Evolutionary conservation across 1,140 invertebrate species (phyloP).

Genomic region (Zaprionus camerounensis): DNA sequence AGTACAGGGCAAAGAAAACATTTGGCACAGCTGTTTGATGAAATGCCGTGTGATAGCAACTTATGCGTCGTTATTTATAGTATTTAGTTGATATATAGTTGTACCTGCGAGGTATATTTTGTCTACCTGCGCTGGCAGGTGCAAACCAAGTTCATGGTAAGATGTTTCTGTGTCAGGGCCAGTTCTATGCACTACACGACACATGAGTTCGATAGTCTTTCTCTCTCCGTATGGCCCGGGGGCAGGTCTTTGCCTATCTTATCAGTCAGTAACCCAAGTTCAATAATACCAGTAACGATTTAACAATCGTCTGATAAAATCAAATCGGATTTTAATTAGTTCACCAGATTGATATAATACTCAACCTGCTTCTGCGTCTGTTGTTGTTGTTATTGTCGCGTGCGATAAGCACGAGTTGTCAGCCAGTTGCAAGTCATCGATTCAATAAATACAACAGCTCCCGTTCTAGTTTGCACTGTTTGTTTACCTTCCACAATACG

Average conservation of each 20-base stretch:
- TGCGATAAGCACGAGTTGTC: conserved; percentile 25
- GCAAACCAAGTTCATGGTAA: not conserved
- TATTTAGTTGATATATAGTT: conserved; percentile 2
- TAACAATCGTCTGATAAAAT: conserved; percentile 33
- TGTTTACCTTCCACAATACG: conserved; percentile 22
- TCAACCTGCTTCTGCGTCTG: not conserved
- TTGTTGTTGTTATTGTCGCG: conserved; percentile 1
- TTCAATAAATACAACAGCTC: conserved; percentile 3
- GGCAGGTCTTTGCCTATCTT: conserved; percentile 3
- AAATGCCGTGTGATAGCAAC: not conserved
- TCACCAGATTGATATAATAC: conserved; percentile 23
- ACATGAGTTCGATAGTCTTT: not conserved
- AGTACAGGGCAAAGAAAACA: conserved; percentile 39
- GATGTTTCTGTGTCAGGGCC: not conserved
- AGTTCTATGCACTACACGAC: not conserved
- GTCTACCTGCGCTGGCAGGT: not conserved
- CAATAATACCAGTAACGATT: conserved; percentile 3
- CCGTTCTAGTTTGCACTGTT: not conserved
- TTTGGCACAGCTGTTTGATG: conserved; percentile 69
- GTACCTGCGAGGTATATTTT: not conserved
- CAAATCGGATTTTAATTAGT: conserved; percentile 15
- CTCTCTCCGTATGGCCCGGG: not conserved
- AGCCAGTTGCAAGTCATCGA: conserved; percentile 7
- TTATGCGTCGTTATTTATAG: not conserved
- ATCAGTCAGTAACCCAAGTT: conserved; percentile 22